Conservation (phyloP, 2,113 vertebrate species). For the Heterotilapia buettikoferi region DNA sequence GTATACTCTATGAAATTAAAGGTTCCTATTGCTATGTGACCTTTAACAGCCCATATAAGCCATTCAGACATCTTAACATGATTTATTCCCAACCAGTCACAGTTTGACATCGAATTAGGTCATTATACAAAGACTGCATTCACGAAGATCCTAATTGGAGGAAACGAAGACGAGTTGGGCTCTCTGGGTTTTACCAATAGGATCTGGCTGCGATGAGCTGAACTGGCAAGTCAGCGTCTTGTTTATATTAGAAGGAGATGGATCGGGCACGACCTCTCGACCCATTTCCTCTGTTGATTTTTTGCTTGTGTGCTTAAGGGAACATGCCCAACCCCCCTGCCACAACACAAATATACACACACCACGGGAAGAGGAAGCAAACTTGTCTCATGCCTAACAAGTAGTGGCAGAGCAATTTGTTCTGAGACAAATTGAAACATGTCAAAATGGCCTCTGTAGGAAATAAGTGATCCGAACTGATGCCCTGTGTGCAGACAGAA, state of each 20-base stretch:
- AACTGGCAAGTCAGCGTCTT: not conserved
- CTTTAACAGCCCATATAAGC: not conserved
- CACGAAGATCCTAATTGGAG: constrained; percentile 1
- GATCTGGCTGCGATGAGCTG: not conserved
- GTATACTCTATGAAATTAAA: not conserved
- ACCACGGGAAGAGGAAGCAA: not conserved
- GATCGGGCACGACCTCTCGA: constrained; percentile 33
- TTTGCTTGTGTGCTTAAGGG: not conserved
- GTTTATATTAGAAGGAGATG: constrained; percentile 48
- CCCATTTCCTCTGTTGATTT: constrained; percentile 39
- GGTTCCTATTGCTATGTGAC: not conserved
- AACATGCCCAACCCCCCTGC: not conserved
- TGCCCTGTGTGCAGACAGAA: not conserved
- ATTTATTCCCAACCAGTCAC: constrained; percentile 8
- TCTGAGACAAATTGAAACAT: not conserved
- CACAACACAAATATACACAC: not conserved
- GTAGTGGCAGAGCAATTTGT: not conserved
- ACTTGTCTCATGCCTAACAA: not conserved
- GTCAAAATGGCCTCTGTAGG: not conserved
- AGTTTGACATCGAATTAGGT: constrained; percentile 4
- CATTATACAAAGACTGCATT: constrained; percentile 32
- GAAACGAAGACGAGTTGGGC: not conserved
- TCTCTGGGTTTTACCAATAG: not conserved
- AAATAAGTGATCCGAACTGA: not conserved
- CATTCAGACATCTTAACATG: constrained; percentile 1